Evolutionary conservation across 2,113 vertebrate genomes (phyloP).

Genomic region (Podiceps cristatus): DNA sequence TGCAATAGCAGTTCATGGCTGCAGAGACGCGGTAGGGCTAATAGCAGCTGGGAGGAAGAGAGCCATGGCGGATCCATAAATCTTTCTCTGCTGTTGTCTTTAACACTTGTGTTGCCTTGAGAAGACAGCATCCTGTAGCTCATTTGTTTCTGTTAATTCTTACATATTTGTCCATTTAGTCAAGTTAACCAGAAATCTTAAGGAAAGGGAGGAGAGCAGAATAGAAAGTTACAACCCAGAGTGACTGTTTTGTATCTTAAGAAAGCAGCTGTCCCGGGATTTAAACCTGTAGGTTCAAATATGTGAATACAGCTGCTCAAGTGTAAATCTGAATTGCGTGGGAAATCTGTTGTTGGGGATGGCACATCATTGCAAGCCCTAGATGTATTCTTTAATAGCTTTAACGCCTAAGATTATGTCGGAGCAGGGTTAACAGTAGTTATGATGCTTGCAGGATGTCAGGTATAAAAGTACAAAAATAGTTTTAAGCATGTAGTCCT

Average conservation of each 20-base stretch:
- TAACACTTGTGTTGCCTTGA: not conserved
- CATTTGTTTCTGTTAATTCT: not conserved
- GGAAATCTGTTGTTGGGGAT: not conserved
- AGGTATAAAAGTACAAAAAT: not conserved
- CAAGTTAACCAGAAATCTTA: not conserved
- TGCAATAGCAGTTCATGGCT: not conserved
- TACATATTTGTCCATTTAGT: not conserved
- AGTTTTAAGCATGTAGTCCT: not conserved
- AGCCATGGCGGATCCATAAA: not conserved
- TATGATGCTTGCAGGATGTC: not conserved
- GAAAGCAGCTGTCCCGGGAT: not conserved
- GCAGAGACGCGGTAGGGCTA: not conserved
- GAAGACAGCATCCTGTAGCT: not conserved
- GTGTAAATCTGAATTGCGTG: not conserved
- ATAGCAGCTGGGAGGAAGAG: not conserved
- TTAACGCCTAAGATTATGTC: not conserved
- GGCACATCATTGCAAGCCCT: not conserved
- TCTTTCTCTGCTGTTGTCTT: not conserved
- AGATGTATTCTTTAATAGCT: not conserved
- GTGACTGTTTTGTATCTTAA: not conserved
- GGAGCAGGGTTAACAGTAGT: not conserved
- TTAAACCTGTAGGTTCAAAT: not conserved
- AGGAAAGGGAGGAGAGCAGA: not conserved
- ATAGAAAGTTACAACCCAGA: not conserved
- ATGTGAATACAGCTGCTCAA: not conserved